Conservation (phyloP, 92 coral and sea anemone species). For the Parazoanthus atlanticus region DNA sequence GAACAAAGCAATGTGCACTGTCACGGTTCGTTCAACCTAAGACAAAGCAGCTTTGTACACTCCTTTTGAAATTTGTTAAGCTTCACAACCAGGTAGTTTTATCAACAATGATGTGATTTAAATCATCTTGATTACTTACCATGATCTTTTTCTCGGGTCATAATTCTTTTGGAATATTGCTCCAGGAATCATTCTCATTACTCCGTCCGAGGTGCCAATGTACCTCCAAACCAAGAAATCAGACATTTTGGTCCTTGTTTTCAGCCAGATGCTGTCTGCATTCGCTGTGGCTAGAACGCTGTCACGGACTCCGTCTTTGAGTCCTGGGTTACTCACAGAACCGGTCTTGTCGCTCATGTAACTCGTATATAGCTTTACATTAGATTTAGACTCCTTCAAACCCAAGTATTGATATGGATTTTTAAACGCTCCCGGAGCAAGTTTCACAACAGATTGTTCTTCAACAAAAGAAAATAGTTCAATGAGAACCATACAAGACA, state of each 20-base stretch:
- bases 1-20: too few relatives aligned
- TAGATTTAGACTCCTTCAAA: slow-evolving; percentile 37
- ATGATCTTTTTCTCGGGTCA: slow-evolving; percentile 64
- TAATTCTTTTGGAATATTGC: slow-evolving; percentile 44
- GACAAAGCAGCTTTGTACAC: too few relatives aligned
- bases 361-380: slow-evolving; percentile 14
- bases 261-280: slow-evolving; percentile 63
- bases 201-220: slow-evolving; percentile 59
- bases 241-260: slow-evolving; percentile 33
- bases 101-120: too few relatives aligned
- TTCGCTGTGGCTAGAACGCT: slow-evolving; percentile 44
- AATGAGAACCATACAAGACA: too few relatives aligned
- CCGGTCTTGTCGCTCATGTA: slow-evolving; percentile 38
- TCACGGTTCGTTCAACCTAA: too few relatives aligned
- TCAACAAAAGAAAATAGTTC: background rate
- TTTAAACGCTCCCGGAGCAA: slow-evolving; percentile 58
- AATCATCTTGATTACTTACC: slow-evolving; percentile 27
- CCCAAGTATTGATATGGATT: slow-evolving; percentile 57
- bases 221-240: slow-evolving; percentile 63
- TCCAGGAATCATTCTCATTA: slow-evolving; percentile 61
- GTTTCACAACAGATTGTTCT: slow-evolving; percentile 61
- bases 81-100: too few relatives aligned
- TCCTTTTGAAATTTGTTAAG: too few relatives aligned
- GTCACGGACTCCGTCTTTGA: slow-evolving; percentile 55
- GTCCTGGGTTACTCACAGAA: slow-evolving; percentile 25